phyloP scores from a whole-genome alignment of 2,888 invertebrate genomes.

The Athetis lepigone region DNA sequence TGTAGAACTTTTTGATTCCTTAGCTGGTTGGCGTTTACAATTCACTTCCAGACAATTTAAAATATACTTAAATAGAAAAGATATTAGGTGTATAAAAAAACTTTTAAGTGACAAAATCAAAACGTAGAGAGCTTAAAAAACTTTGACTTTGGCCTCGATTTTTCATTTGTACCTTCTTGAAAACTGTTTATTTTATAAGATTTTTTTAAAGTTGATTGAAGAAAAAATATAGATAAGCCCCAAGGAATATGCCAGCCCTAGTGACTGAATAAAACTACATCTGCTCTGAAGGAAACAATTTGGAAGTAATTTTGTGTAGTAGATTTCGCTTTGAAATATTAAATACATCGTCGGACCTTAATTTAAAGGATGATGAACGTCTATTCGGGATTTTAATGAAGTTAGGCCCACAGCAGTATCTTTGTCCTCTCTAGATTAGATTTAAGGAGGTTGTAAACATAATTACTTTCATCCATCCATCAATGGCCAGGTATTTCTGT shows the following conservation, averaged over 20 bases:
- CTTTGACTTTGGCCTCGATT: too few relatives aligned
- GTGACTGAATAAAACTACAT: constrained; percentile 59
- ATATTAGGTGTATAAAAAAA: too few relatives aligned
- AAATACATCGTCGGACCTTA: constrained; percentile 30
- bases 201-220: background rate
- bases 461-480: background rate
- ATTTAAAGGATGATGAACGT: constrained; percentile 21
- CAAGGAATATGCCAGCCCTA: constrained; percentile 36
- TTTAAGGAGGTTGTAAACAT: constrained; percentile 7
- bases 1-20: too few relatives aligned
- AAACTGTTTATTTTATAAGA: too few relatives aligned
- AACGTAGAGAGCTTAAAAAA: too few relatives aligned
- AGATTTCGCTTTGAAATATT: constrained; percentile 54
- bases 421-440: constrained; percentile 6
- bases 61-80: too few relatives aligned
- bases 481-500: background rate
- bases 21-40: too few relatives aligned
- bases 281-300: constrained; percentile 39
- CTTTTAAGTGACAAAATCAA: too few relatives aligned
- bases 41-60: too few relatives aligned
- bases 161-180: background rate
- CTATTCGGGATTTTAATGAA: constrained; percentile 22
- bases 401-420: constrained; percentile 5
- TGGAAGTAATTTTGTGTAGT: constrained; percentile 48
- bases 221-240: background rate